phyloP scores from a whole-genome alignment of 2,797 vertebrate genomes.

The Pygocentrus nattereri region DNA sequence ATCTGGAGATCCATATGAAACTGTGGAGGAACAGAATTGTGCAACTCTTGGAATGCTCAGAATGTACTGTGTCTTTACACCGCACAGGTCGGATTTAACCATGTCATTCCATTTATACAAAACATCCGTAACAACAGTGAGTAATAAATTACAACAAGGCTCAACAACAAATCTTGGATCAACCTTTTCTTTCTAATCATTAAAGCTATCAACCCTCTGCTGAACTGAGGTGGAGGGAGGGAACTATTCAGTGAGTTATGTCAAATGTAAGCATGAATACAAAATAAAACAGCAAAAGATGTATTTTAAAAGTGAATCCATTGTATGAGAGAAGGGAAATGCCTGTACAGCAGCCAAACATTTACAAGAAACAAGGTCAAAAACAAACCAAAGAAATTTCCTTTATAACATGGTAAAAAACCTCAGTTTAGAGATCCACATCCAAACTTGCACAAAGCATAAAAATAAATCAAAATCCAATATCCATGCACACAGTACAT shows the following conservation, averaged over 20 bases:
- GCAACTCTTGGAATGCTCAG: constrained; percentile 37
- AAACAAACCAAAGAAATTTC: background rate
- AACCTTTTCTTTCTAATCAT: constrained; percentile 11
- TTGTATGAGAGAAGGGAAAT: background rate
- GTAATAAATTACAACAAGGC: constrained; percentile 2
- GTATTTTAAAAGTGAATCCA: background rate
- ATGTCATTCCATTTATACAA: constrained; percentile 32
- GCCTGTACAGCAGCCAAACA: constrained; percentile 4
- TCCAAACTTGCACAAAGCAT: background rate
- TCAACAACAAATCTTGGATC: background rate
- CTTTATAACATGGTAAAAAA: constrained; percentile 31
- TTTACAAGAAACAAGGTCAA: background rate
- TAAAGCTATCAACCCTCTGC: constrained; percentile 37
- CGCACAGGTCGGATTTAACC: background rate
- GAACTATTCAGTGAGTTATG: background rate
- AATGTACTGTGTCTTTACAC: background rate
- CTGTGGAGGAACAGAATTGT: constrained; percentile 1
- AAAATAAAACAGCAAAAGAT: background rate
- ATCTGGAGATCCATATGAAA: constrained; percentile 18
- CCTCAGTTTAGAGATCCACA: background rate
- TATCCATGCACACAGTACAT: constrained; percentile 15
- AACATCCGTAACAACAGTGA: constrained; percentile 3
- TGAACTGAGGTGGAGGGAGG: background rate
- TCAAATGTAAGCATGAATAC: background rate
- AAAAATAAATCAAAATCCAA: background rate